These are phyloP conservation scores for Lytechinus pictus DNA, from an alignment of 35 echinoderm and acorn worm genomes.

Conservation along the genomic window DNA sequence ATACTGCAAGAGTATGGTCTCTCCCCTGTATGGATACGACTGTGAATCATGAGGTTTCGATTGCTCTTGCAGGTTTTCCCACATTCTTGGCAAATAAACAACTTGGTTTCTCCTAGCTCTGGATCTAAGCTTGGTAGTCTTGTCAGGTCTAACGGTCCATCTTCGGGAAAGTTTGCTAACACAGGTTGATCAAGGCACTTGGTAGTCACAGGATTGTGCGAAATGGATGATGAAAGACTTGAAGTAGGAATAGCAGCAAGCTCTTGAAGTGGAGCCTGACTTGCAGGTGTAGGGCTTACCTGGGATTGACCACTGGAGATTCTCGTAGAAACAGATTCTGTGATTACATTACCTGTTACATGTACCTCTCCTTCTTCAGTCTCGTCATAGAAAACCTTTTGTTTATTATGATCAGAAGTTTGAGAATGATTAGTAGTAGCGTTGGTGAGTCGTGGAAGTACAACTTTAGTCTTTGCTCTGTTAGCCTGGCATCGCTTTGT, in stretches of 20 bases:
- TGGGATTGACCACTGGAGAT: neutral
- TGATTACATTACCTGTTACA: neutral
- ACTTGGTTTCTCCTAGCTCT: neutral
- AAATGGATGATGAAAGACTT: constrained; percentile 3
- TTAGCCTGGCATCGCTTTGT: neutral
- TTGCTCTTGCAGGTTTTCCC: neutral
- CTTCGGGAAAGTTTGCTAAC: neutral
- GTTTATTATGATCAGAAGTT: neutral
- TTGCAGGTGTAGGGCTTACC: neutral
- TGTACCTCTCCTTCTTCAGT: neutral
- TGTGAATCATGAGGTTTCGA: constrained; percentile 48
- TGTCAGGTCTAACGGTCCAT: neutral
- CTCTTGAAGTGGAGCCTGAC: neutral
- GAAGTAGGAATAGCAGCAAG: constrained; percentile 25
- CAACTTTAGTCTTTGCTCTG: neutral
- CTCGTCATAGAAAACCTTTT: neutral
- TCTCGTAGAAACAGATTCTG: neutral
- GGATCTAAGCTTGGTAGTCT: neutral
- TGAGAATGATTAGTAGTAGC: neutral
- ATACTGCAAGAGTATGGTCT: constrained; percentile 41
- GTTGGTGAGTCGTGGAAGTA: neutral
- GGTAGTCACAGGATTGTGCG: neutral
- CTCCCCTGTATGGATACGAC: constrained; percentile 57
- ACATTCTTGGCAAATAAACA: constrained; percentile 12
- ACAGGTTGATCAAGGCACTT: neutral